phyloP scores from a whole-genome alignment of 2,113 vertebrate genomes.

The Ondatra zibethicus region DNA sequence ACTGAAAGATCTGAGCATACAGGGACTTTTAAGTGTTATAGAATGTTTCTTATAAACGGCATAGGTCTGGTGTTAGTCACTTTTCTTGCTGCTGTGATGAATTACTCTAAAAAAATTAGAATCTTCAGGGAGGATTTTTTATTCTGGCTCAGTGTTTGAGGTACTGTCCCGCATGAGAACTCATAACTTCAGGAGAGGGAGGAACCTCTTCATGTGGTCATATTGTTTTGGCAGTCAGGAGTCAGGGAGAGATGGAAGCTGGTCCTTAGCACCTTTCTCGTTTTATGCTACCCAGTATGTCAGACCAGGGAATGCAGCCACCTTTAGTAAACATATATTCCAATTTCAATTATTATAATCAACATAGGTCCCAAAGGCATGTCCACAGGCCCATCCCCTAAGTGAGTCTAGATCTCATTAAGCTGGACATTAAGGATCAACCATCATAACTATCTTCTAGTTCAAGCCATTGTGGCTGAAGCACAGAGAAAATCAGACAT shows the following conservation, averaged over 20 bases:
- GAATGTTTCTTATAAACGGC: not conserved
- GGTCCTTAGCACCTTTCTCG: not conserved
- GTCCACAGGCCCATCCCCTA: not conserved
- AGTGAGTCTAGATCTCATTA: not conserved
- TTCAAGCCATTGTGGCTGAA: conserved; percentile 21
- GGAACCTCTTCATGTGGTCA: not conserved
- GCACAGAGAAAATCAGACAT: not conserved
- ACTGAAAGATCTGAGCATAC: not conserved
- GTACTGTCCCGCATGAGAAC: too few species aligned
- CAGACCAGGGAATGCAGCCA: not conserved
- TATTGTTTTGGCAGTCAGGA: not conserved
- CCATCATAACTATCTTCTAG: not conserved
- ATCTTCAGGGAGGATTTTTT: not conserved
- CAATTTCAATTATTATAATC: not conserved
- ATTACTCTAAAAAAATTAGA: not conserved
- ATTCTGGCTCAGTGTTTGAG: not conserved
- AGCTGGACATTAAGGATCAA: not conserved
- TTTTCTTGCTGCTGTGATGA: not conserved
- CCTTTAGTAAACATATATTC: not conserved
- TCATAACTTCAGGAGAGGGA: not conserved
- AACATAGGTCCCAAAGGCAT: not conserved
- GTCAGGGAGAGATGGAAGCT: not conserved
- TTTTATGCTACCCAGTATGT: not conserved
- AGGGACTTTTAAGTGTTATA: not conserved
- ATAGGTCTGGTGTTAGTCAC: not conserved